Evolutionary conservation across 1,140 invertebrate species (phyloP), one percentile per base, ranked within the genome.

Genomic region (Lepidurus arcticus): DNA sequence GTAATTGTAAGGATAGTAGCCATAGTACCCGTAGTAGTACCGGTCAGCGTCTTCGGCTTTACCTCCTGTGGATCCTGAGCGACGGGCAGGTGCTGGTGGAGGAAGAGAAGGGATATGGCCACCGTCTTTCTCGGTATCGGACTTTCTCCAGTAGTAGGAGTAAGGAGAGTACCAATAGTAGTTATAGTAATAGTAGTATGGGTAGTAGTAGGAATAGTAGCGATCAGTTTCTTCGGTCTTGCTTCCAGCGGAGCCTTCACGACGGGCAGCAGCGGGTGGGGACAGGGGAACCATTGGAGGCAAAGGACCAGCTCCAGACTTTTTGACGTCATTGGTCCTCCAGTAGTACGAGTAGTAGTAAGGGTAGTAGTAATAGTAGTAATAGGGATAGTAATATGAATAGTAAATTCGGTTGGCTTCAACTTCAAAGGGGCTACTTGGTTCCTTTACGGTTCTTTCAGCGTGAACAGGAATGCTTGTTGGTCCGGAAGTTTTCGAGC

Each of bases 311-410:
- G 8, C 53, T 13, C 34, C 34, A 34, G 34, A 34, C 13, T 65
- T 65, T 13, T 65, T n/a, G 13, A 65, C 53, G 6, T 65, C 53
- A 7, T 13, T 21, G 0, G 16, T 65, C 21, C 53, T 65, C 53
- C 53, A 65, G 53, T 65, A 65, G 21, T 65, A 65, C 6, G 53
- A 13, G 53, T 65, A 65, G 53, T 65, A 65, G 53, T 65, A 65
- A 65, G 53, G 53, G 53, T 65, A 65, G 53, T 65, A 65, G 53
- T 65, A 65, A 65, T 65, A 65, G 53, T 65, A 65, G 53, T 65
- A 65, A 16, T 65, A 65, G 13, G 53, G 53, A 3, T 65, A 65
- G n/a, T 65, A 65, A 16, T 65, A 65, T 7, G 16, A n/a, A 21
- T 65, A 65, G 13, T 65, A 65, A 65, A 65, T 13, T 7, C 53